Conservation (phyloP, 1,140 invertebrate species). For the Drosophila kepulauana region DNA sequence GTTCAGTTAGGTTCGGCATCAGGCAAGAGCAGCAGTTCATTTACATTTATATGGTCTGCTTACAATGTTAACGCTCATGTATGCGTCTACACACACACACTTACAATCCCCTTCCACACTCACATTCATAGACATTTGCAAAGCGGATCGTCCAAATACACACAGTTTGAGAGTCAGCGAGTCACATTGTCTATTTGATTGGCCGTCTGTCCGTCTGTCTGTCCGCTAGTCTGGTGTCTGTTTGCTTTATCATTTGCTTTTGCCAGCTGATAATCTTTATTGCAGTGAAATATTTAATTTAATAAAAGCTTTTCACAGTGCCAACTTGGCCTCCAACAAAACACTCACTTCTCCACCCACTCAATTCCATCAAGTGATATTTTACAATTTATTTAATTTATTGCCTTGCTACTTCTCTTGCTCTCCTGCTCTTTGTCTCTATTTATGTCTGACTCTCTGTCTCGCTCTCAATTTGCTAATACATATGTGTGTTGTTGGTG, state of each 20-base stretch:
- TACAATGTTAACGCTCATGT: slow-evolving; percentile 82
- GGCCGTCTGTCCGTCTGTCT: slow-evolving; percentile 34
- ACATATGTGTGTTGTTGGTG: slow-evolving; percentile 7
- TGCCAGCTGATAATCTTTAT: slow-evolving; percentile 81
- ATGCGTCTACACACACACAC: slow-evolving; percentile 49
- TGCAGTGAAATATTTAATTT: slow-evolving; percentile 82
- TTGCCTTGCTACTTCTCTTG: slow-evolving; percentile 38
- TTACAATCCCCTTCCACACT: neutral
- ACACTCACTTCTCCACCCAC: neutral
- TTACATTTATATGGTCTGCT: slow-evolving; percentile 84
- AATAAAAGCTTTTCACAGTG: slow-evolving; percentile 64
- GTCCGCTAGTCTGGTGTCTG: slow-evolving; percentile 51
- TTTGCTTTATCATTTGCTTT: slow-evolving; percentile 75
- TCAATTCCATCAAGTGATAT: slow-evolving; percentile 51
- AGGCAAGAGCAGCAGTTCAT: slow-evolving; percentile 72
- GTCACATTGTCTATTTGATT: slow-evolving; percentile 70
- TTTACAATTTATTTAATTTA: slow-evolving; percentile 84
- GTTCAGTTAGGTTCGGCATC: slow-evolving; percentile 40
- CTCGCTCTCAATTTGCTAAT: slow-evolving; percentile 16
- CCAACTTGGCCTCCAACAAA: neutral
- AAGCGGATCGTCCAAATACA: neutral
- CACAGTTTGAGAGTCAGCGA: slow-evolving; percentile 66
- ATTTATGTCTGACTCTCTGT: neutral
- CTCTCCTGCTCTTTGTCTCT: neutral
- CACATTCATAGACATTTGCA: slow-evolving; percentile 10